Evolutionary conservation across 2,113 vertebrate genomes (phyloP).

Genomic region (Alligator sinensis): DNA sequence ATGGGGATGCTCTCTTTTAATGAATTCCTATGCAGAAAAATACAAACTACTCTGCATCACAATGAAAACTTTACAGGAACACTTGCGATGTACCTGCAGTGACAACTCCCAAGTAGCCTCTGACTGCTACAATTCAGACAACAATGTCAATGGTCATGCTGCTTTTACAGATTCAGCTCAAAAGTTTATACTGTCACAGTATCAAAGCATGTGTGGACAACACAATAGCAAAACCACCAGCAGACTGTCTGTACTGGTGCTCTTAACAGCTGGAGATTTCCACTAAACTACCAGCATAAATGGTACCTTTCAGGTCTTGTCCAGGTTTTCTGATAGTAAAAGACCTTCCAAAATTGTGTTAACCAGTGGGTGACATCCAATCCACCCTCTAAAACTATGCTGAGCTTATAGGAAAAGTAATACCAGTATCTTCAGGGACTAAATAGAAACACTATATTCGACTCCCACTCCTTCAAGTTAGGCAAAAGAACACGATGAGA

Average conservation of each 20-base stretch:
- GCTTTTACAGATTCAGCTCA: not conserved
- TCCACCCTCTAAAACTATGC: not conserved
- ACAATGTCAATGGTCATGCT: not conserved
- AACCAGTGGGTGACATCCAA: not conserved
- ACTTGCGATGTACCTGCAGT: not conserved
- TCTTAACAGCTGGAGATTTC: not conserved
- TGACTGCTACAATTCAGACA: conserved; percentile 13
- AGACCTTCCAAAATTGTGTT: conserved; percentile 4
- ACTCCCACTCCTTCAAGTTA: not conserved
- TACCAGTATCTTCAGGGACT: not conserved
- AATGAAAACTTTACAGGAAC: accelerated
- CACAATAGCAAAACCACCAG: not conserved
- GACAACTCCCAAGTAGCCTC: not conserved
- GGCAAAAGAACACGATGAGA: not conserved
- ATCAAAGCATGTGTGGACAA: not conserved
- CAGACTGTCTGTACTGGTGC: not conserved
- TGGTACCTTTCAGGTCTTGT: not conserved
- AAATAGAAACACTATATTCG: conserved; percentile 31
- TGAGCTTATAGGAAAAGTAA: not conserved
- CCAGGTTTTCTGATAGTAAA: not conserved
- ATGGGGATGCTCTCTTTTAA: not conserved
- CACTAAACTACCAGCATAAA: not conserved
- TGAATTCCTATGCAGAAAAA: not conserved
- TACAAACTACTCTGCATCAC: not conserved
- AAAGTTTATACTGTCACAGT: not conserved